Evolutionary conservation across 2,113 vertebrate species (phyloP), one percentile per base, ranked within the genome.

Genomic region (Saguinus midas): DNA sequence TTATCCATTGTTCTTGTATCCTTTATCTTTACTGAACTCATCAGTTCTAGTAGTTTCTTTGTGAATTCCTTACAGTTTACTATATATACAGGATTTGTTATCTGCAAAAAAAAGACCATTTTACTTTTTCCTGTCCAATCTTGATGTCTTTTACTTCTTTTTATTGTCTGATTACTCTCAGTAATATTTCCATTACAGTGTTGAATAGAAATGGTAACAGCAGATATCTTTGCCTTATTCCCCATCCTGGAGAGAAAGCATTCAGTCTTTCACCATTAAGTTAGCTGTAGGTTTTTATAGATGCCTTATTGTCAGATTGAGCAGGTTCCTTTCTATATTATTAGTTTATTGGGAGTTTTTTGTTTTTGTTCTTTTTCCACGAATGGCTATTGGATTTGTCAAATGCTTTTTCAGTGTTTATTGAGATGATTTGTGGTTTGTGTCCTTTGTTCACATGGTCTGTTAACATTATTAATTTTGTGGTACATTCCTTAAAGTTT

Each of bases 71-170:
- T 87, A 29, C 11, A 29, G 29, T 84, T 84, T 72, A 72, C 43
- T 89, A 35, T 29, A 35, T 29, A 45, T 89, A n/a, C 0, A 79
- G 23, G 25, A 55, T 95, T 50, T 21, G 25, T 76, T 43, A 70
- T 84, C 68, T 73, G 14, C 48, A 87, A 66, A 82, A 76, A 76
- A 58, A 79, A 97, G 40, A 76, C 25, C 29, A 61, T 87, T 97
- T 81, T 64, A 84, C 25, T 72, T 89, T 23, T 78, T 79, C 43
- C 20, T 81, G 90, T 87, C 43, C 27, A n/a, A 25, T 79, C 43
- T 79, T 35, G 25, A 20, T 78, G 1, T 82, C 61, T 85, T 57
- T 73, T 73, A 43, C 68, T 21, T 17, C 37, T 90, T 91, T 57
- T 91, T 40, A 50, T 87, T 91, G 55, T 57, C 37, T 89, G 35